Percentiles rank a stretch among this genome's conserved stretches.
Conservation (phyloP, 1,140 invertebrate species). For the Rhizoglyphus robini region DNA sequence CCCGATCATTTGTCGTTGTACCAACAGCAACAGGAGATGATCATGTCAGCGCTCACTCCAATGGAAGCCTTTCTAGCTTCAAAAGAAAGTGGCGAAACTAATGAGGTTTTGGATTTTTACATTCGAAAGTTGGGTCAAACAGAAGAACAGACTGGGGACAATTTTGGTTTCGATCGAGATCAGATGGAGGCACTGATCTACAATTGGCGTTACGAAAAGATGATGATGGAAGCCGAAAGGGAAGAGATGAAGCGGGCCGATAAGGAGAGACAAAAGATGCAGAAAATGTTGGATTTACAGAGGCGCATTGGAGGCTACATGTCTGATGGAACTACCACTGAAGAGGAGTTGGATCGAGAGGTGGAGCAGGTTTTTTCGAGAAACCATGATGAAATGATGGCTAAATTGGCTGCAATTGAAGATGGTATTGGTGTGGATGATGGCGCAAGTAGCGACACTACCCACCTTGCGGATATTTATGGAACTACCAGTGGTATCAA, state of each 20-base stretch:
- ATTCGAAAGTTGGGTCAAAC: neutral
- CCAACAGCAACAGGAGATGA: neutral
- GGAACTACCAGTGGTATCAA: neutral
- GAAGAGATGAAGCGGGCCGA: neutral
- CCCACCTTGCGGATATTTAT: neutral
- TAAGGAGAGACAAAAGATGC: constrained; percentile 10
- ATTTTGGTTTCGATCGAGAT: neutral
- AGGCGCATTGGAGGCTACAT: constrained; percentile 27
- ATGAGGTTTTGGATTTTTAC: constrained; percentile 5
- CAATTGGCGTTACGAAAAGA: constrained; percentile 9
- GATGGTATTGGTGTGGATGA: constrained; percentile 35
- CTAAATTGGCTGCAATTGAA: constrained; percentile 15
- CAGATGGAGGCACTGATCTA: neutral
- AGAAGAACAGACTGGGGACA: neutral
- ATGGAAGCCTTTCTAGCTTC: neutral
- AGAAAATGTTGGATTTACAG: neutral
- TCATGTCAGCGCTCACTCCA: neutral
- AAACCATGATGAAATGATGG: constrained; percentile 32
- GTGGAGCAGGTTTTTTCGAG: constrained; percentile 30
- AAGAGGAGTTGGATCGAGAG: constrained; percentile 13
- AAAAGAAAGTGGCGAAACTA: neutral
- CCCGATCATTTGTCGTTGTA: neutral
- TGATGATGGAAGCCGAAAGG: neutral
- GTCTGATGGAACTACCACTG: constrained; percentile 12
- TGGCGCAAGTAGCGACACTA: constrained; percentile 33